Percentiles rank a stretch among this genome's conserved stretches.
These are phyloP conservation scores for Eriosoma lanigerum DNA, from an alignment of 1,140 invertebrate species.

Conservation along the genomic window DNA sequence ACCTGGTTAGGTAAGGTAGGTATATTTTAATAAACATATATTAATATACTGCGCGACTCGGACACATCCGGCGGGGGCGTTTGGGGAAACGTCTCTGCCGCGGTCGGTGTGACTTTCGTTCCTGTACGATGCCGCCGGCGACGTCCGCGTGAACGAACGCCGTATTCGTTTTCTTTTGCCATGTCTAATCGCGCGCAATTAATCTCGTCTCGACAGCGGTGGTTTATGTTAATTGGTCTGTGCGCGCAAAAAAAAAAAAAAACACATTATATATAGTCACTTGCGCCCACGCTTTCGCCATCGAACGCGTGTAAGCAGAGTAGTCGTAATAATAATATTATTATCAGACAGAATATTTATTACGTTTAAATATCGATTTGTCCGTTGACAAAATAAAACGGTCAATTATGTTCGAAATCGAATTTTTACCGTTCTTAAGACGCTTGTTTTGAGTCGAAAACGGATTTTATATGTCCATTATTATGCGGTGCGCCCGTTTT, in stretches of 20 bases:
- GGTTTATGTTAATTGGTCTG: neutral
- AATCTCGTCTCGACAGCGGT: conserved; percentile 13
- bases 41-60: neutral
- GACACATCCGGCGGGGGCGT: conserved; percentile 23
- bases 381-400: too few relatives aligned
- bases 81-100: neutral
- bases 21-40: neutral
- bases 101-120: conserved; percentile 31
- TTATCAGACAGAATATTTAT: too few relatives aligned
- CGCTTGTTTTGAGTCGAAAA: too few relatives aligned
- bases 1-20: too few relatives aligned
- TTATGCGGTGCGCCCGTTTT: too few relatives aligned
- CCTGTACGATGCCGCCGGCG: neutral
- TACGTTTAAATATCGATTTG: too few relatives aligned
- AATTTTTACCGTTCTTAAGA: too few relatives aligned
- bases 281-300: neutral
- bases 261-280: neutral
- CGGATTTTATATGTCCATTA: too few relatives aligned
- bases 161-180: neutral
- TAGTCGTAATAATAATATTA: neutral
- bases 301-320: neutral
- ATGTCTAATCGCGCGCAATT: conserved; percentile 15
- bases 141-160: neutral
- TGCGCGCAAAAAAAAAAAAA: neutral
- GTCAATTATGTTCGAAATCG: too few relatives aligned